Percentiles rank a stretch among this genome's conserved stretches.
These are phyloP conservation scores for Elanoides forficatus DNA, from an alignment of 2,113 vertebrate genomes.

Conservation along the genomic window DNA sequence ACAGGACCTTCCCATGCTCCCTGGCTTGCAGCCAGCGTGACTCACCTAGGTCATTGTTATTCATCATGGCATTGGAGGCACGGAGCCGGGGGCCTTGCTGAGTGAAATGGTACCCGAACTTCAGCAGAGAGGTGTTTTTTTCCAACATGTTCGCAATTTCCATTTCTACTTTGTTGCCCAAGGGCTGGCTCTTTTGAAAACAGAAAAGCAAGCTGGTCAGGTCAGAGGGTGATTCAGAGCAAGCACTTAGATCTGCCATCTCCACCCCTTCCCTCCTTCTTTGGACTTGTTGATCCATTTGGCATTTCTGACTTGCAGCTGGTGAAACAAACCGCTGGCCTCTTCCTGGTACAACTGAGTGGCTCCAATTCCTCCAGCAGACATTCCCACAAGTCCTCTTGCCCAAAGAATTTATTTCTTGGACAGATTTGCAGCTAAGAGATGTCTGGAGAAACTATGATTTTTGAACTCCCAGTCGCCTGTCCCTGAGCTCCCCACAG, in stretches of 20 bases:
- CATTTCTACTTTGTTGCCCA: slow-evolving; percentile 99
- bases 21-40: background rate
- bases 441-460: background rate
- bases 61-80: slow-evolving; percentile 97
- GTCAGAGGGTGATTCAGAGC: background rate
- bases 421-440: background rate
- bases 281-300: background rate
- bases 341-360: background rate
- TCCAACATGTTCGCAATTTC: slow-evolving; percentile 96
- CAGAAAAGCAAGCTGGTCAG: background rate
- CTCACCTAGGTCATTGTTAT: slow-evolving; percentile 96
- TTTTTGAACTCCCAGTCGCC: background rate
- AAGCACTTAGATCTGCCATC: background rate
- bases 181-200: slow-evolving; percentile 86
- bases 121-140: slow-evolving; percentile 90
- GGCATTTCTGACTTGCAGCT: background rate
- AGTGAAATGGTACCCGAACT: slow-evolving; percentile 97
- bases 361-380: background rate
- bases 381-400: background rate
- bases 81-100: slow-evolving; percentile 95
- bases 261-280: background rate
- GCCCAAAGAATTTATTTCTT: background rate
- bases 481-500: background rate
- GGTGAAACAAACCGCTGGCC: background rate
- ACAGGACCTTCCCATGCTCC: background rate